Evolutionary conservation across 37 sponge, comb jelly and placozoan species (phyloP), one percentile per base, ranked within the genome.

Genomic region (Diacarnus erythraeanus): DNA sequence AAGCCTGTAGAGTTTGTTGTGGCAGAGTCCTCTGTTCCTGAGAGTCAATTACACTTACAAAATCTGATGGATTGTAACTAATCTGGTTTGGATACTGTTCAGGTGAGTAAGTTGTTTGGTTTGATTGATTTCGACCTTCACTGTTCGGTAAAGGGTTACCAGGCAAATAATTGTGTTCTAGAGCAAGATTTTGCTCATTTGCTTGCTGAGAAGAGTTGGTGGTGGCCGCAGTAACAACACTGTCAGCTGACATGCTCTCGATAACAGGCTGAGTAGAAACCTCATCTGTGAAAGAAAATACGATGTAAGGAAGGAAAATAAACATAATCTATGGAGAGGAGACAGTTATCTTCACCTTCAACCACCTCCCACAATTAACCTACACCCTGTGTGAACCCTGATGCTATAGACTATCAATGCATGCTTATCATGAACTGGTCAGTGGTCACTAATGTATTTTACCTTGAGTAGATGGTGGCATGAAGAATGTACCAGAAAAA

Each of bases 401-500:
- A n/a, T n/a, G n/a, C n/a, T n/a, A n/a, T n/a, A n/a, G n/a, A n/a
- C n/a, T n/a, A n/a, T n/a, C n/a, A n/a, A n/a, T n/a, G n/a, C n/a
- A n/a, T n/a, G n/a, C n/a, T n/a, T n/a, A n/a, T n/a, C n/a, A n/a
- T n/a, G n/a, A n/a, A n/a, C n/a, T n/a, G 15, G 57, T 56, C 18
- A 56, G 20, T 56, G 57, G 57, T 31, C 35, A 26, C 17, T 31
- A 18, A 18, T 60, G 66, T 65, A 65, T 35, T 30, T 65, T 65
- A 81, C 74, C 59, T 59, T 37, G 20, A 59, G 39, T 29, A 64
- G 34, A 66, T 35, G 69, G 64, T 2, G 90, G 90, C 2, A 90
- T 82, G 77, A 90, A 90, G 65, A 90, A 81, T 57, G 61, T 75
- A 26, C 79, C 84, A 17, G 88, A 6, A 38, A 57, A 77, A 17